These are phyloP conservation scores for Sycophila sp. DNA, from an alignment of 1,140 invertebrate genomes.

Conservation along the genomic window DNA sequence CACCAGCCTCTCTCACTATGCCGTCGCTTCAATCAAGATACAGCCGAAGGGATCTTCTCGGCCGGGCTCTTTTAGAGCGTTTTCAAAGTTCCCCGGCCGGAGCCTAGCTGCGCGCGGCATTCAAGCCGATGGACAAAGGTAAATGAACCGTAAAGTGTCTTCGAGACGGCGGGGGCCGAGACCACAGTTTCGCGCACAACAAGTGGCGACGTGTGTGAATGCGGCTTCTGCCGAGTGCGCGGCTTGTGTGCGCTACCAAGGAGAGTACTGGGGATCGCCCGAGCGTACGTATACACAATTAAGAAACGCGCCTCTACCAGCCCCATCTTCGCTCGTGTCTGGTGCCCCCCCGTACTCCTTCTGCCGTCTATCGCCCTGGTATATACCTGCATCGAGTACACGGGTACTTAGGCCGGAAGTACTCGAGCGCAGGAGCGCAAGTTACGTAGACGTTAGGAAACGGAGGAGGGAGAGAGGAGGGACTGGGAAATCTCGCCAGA, in stretches of 20 bases:
- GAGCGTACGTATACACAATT: constrained; percentile 16
- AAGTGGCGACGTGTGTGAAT: too few species aligned
- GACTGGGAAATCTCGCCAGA: background rate
- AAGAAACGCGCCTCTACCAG: constrained; percentile 2
- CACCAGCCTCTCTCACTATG: background rate
- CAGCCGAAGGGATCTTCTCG: background rate
- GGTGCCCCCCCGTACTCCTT: background rate
- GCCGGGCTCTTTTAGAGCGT: background rate
- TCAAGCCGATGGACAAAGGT: constrained; percentile 22
- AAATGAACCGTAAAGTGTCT: constrained; percentile 45
- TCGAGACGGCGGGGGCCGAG: background rate
- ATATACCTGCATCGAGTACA: background rate
- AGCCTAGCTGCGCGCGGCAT: background rate
- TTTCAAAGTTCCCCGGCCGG: constrained; percentile 13
- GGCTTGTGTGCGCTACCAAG: background rate
- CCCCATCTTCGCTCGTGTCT: background rate
- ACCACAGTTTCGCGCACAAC: background rate
- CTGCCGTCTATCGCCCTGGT: background rate
- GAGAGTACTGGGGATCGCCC: background rate
- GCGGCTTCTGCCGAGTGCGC: background rate
- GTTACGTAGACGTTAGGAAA: background rate
- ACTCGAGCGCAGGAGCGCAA: background rate
- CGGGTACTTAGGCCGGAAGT: constrained; percentile 14
- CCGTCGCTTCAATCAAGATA: constrained; percentile 21
- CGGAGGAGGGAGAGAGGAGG: background rate